Conservation (phyloP, 2,113 vertebrate genomes). For the Sialia sialis region DNA sequence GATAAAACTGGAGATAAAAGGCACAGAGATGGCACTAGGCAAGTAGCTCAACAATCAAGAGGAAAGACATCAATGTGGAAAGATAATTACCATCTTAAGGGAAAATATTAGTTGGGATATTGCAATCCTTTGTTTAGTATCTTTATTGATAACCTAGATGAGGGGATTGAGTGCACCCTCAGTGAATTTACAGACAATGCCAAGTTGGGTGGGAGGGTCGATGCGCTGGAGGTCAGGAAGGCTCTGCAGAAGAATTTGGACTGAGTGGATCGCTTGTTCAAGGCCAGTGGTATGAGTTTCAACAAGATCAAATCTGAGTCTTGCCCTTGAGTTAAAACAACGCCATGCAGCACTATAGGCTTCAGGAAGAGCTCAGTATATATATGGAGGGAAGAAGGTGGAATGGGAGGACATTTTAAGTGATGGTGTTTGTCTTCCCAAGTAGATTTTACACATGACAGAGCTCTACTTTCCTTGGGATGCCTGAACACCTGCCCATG, state of each 20-base stretch:
- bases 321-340: not conserved
- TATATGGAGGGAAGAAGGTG: not conserved
- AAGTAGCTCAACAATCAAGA: not conserved
- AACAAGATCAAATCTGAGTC: not conserved
- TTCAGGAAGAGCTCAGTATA: not conserved
- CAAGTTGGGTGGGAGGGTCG: not conserved
- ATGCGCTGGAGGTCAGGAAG: not conserved
- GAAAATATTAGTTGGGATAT: not conserved
- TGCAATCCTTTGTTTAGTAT: not conserved
- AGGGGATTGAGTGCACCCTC: not conserved
- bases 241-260: not conserved
- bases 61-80: not conserved
- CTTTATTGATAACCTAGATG: not conserved
- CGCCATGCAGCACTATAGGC: not conserved
- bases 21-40: not conserved
- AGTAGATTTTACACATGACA: not conserved
- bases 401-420: not conserved
- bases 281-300: not conserved
- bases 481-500: not conserved
- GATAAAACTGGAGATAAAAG: not conserved
- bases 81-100: not conserved
- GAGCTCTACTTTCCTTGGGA: not conserved
- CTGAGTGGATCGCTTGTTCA: accelerated
- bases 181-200: not conserved
- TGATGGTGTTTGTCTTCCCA: not conserved